Evolutionary conservation across 2,797 vertebrate genomes (phyloP).

Genomic region (Syndactyla subalaris): DNA sequence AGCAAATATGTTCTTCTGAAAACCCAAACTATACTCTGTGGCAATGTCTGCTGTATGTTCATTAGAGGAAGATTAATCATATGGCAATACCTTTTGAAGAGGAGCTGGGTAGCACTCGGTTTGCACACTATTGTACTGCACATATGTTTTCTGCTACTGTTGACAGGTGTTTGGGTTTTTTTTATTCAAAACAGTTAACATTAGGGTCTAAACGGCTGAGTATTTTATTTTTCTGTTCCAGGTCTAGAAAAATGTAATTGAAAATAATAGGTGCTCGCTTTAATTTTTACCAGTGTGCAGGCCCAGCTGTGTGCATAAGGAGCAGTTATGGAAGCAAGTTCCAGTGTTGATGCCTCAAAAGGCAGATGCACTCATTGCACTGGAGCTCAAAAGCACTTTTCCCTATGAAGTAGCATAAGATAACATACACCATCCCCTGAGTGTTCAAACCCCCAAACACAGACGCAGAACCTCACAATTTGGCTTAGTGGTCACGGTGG

Average conservation of each 20-base stretch:
- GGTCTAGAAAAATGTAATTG: slow-evolving; percentile 6
- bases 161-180: slow-evolving; percentile 21
- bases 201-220: neutral
- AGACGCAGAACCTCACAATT: neutral
- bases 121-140: neutral
- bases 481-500: neutral
- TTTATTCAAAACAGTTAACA: slow-evolving; percentile 37
- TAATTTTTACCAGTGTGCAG: neutral
- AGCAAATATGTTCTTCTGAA: neutral
- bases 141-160: slow-evolving; percentile 1
- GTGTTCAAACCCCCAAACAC: neutral
- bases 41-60: neutral
- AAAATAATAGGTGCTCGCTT: neutral
- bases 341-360: neutral
- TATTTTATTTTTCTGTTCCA: slow-evolving; percentile 22
- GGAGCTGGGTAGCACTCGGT: neutral
- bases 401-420: neutral
- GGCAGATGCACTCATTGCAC: neutral
- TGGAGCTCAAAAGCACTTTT: neutral
- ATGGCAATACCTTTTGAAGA: neutral
- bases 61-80: slow-evolving; percentile 12
- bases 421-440: neutral
- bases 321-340: neutral
- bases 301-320: accelerated
- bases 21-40: neutral